phyloP scores from a whole-genome alignment of 2,888 invertebrate species.

The Drosophila rubida region DNA sequence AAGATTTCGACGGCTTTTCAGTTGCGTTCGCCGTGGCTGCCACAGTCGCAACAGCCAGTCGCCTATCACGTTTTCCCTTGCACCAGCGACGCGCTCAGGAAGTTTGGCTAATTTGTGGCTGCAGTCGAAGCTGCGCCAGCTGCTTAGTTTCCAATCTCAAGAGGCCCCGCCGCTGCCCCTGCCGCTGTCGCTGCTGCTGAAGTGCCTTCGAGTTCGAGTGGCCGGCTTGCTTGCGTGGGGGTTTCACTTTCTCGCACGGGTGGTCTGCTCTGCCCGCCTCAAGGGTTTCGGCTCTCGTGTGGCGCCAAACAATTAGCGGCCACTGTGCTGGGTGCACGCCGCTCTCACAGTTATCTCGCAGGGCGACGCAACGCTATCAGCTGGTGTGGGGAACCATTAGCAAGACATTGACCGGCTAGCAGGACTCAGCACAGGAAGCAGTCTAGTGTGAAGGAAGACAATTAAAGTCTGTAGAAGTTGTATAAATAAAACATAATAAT shows the following conservation, averaged over 20 bases:
- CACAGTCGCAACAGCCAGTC: not conserved
- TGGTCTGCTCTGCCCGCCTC: constrained; percentile 34
- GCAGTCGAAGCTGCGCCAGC: constrained; percentile 47
- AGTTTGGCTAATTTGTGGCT: constrained; percentile 59
- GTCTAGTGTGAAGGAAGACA: not conserved
- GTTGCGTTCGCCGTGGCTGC: constrained; percentile 25
- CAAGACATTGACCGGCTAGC: not conserved
- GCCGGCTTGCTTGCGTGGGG: not conserved
- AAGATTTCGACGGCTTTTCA: constrained; percentile 66
- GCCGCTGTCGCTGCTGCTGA: constrained; percentile 46
- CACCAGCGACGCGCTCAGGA: constrained; percentile 20
- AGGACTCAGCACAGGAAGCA: not conserved
- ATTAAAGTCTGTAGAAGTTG: too few relatives aligned
- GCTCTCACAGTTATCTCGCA: constrained; percentile 11
- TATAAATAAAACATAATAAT: too few relatives aligned
- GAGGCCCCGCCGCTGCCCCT: too few relatives aligned
- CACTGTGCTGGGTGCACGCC: constrained; percentile 9
- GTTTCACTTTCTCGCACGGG: constrained; percentile 27
- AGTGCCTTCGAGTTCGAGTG: constrained; percentile 57
- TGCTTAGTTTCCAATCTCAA: constrained; percentile 49
- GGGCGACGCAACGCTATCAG: constrained; percentile 1
- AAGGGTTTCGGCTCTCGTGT: constrained; percentile 31
- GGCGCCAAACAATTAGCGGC: constrained; percentile 38
- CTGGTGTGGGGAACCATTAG: not conserved
- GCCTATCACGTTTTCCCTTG: not conserved